Base-by-base conservation (phyloP, 2,113 vertebrate species). In the Centropristis striata region DNA sequence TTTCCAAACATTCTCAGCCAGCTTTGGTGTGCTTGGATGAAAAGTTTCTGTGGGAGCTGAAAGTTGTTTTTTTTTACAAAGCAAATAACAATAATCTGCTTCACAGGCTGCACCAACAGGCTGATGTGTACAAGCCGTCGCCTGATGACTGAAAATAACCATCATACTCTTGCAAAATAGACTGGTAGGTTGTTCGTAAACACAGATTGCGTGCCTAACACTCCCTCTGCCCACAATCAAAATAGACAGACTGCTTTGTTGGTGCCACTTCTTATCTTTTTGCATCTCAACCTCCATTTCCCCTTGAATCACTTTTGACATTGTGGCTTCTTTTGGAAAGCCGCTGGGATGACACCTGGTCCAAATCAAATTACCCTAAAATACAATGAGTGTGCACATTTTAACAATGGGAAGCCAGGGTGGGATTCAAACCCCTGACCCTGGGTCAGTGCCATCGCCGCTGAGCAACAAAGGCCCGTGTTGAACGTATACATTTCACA, bases 401-500 rank as follows among this genome's bases (percentile, higher is more conserved):
- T 71, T 83, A 83, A 85, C 81, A 87, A 84, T 78, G 69, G 54
- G 54, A 0, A n/a, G 44, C 71, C 81, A 42, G 58, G 51, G 80
- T 36, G 71, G 78, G 63, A 81, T 15, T 76, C 61, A 18, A 60
- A 72, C 72, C 66, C 50, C 71, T 81, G 82, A 88, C 83, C 88
- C 67, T 0, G 59, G 88, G 88, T 88, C 88, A 83, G 63, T 58
- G 64, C 55, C 80, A 81, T 76, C 37, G 23, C 16, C 64, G 2
- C n/a, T 5, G 37, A 80, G 78, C 53, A 79, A 91, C 91, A 91
- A 91, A 92, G 78, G 70, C 70, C 70, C 0, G 46, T 3, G 75
- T 46, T 82, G 75, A 80, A 70, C 54, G 20, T 83, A 83, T 80
- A 86, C 71, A 76, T 71, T 80, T 91, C 86, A 80, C 86, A 88